Base-by-base conservation (phyloP, 2,888 invertebrate genomes). In the Leucania comma region DNA sequence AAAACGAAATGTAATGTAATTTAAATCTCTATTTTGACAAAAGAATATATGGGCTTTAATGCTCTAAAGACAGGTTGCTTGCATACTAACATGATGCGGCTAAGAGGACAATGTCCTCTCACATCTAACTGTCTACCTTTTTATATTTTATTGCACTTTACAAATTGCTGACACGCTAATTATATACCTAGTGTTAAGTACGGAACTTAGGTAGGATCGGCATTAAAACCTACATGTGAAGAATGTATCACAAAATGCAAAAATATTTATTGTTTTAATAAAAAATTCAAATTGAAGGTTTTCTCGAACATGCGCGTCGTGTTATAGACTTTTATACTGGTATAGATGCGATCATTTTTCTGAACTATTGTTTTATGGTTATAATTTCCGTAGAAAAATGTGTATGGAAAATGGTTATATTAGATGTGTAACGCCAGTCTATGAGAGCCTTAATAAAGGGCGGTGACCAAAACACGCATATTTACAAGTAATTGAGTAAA, bases 81-180 rank as follows among this genome's bases (percentile, higher is more conserved):
- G 53, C 54, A 24, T 63, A 48, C 20, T 48, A 26, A 72, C 26
- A 61, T 50, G 22, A n/a, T 17, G 54, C 58, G 53, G 42, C 26
- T 42, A 22, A 48, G 22, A 62, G 56, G 24, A 48, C 74, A 66
- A 51, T 59, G 69, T 62, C 73, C 58, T 65, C 54, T 51, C 10
- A 14, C 35, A 12, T 3, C 3, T 14, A 58, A 38, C 20, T 53
- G 68, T 61, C 42, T 64, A n/a, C 57, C 3, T 38, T 68, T 48
- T n/a, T 2, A 8, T n/a, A 48, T 48, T 20, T n/a, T 48, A n/a
- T 48, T 48, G 46, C n/a, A 48, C 46, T 48, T n/a, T 22, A 48
- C 1, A 50, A 51, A 57, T 54, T 57, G 61, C 35, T 51, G 14
- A 58, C 20, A 35, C 12, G n/a, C 46, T 50, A 56, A 14, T 35